Evolutionary conservation across 2,888 invertebrate species (phyloP).

Genomic region (Mylabris sibirica): DNA sequence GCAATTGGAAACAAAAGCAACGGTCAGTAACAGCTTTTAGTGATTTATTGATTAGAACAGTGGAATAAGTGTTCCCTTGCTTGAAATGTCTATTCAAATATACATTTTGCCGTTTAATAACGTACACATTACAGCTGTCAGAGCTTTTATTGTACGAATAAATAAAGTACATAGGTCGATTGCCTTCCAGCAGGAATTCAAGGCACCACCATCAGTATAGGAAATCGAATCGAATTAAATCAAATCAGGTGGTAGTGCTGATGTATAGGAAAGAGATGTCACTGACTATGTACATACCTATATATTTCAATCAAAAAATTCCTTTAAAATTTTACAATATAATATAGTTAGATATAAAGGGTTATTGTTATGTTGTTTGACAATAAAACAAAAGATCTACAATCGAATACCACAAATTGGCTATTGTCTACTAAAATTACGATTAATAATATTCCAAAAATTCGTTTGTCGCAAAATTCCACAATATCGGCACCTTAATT

Average conservation of each 20-base stretch:
- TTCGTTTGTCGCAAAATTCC: conserved; percentile 48
- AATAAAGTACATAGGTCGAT: conserved; percentile 34
- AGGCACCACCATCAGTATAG: conserved; percentile 15
- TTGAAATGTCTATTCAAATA: conserved; percentile 51
- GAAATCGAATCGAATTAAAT: background rate
- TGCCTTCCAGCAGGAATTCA: conserved; percentile 29
- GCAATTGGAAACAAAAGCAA: conserved; percentile 45
- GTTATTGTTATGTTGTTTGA: conserved; percentile 12
- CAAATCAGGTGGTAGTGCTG: background rate
- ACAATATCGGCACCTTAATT: conserved; percentile 51
- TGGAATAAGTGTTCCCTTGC: conserved; percentile 44
- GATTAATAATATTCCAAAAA: conserved; percentile 53
- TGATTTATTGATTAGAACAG: conserved; percentile 53
- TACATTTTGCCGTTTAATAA: conserved; percentile 52
- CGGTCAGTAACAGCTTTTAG: conserved; percentile 52
- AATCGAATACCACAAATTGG: conserved; percentile 47
- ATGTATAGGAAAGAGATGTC: background rate
- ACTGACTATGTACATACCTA: background rate
- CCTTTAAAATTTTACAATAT: background rate
- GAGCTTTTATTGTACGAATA: conserved; percentile 41
- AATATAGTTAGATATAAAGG: background rate
- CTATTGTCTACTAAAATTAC: conserved; percentile 44
- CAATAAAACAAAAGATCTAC: conserved; percentile 32
- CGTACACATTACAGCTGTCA: conserved; percentile 53
- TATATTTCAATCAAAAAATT: conserved; percentile 2